These are phyloP conservation scores for Megaptera novaeangliae DNA, from an alignment of 2,113 vertebrate genomes.

Conservation along the genomic window DNA sequence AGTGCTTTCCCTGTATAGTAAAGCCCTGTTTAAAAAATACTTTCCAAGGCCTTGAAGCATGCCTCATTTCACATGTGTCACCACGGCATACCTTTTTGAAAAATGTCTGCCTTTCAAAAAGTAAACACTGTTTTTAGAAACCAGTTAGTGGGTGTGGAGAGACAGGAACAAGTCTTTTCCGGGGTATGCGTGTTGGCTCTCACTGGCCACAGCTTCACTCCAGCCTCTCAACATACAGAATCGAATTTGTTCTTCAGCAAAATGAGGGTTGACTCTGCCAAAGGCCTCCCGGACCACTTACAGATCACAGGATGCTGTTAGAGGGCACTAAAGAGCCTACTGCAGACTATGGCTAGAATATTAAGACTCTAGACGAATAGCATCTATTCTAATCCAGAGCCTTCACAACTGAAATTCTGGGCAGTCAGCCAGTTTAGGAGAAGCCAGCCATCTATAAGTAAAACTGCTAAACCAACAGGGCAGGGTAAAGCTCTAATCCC, in stretches of 20 bases:
- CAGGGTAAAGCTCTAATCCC: background rate
- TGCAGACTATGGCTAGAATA: background rate
- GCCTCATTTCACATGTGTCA: background rate
- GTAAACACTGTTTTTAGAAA: background rate
- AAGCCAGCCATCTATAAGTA: background rate
- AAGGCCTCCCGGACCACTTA: background rate
- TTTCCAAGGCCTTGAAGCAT: background rate
- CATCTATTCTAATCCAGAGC: background rate
- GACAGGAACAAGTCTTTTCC: background rate
- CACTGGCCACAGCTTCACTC: background rate
- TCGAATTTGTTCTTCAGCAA: background rate
- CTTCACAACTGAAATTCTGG: background rate
- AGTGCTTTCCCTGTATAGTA: background rate
- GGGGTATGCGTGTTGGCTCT: background rate
- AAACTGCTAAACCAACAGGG: background rate
- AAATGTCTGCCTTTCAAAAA: background rate
- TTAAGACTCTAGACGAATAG: background rate
- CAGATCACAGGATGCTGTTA: background rate
- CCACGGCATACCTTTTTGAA: background rate
- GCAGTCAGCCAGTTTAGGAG: background rate
- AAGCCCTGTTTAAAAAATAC: background rate
- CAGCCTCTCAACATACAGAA: background rate
- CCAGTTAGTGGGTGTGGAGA: background rate
- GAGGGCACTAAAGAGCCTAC: background rate
- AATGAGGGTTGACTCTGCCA: background rate